Percentiles rank a stretch among this genome's conserved stretches.
These are phyloP conservation scores for Nothura maculosa DNA, from an alignment of 2,797 vertebrate species.

Conservation along the genomic window DNA sequence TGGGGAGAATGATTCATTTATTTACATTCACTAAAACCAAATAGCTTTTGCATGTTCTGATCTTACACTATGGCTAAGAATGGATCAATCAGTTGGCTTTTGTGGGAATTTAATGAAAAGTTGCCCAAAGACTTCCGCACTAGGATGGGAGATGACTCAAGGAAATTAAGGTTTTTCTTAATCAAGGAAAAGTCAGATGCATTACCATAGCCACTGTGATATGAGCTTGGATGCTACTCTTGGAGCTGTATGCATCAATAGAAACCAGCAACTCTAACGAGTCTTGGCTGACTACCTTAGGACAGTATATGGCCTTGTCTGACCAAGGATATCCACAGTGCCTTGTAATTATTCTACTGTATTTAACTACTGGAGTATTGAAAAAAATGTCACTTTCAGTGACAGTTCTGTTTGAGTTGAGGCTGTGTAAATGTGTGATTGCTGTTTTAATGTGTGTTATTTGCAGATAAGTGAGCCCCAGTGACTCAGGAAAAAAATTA, in stretches of 20 bases:
- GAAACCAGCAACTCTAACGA: neutral
- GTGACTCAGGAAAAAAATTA: neutral
- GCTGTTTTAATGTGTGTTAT: neutral
- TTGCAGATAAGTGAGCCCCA: neutral
- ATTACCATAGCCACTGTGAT: neutral
- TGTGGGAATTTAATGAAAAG: neutral
- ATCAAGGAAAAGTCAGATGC: neutral
- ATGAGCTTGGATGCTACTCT: neutral
- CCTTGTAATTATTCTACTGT: neutral
- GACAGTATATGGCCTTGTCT: neutral
- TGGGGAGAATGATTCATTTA: neutral
- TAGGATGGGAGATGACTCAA: neutral
- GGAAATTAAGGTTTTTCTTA: neutral
- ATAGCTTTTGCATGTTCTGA: neutral
- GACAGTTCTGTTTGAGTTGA: neutral
- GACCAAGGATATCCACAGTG: neutral
- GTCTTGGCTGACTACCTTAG: neutral
- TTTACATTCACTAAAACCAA: neutral
- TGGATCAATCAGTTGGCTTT: neutral
- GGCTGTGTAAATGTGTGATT: neutral
- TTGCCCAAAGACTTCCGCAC: neutral
- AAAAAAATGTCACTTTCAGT: neutral
- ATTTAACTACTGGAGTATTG: neutral
- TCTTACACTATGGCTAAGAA: neutral
- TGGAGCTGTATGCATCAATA: neutral